Conservation (phyloP, 2,888 invertebrate species). For the Lithophane ornitopus region DNA sequence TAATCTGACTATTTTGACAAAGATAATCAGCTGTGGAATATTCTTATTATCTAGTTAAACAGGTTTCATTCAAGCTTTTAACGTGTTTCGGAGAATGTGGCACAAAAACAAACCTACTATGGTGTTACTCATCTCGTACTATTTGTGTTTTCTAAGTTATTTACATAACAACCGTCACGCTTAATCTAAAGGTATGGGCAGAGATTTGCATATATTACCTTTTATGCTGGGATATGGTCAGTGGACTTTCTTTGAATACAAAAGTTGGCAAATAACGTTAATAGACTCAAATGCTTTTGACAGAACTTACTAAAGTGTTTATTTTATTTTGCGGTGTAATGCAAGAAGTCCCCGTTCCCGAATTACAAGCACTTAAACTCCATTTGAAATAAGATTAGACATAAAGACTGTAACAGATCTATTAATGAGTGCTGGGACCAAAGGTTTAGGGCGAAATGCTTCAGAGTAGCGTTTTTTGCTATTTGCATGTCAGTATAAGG, state of each 20-base stretch:
- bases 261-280: slow-evolving; percentile 4
- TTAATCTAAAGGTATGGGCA: slow-evolving; percentile 11
- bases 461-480: no score
- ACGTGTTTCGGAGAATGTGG: slow-evolving; percentile 61
- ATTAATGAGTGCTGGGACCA: no score
- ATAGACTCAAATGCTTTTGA: not conserved
- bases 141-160: slow-evolving; percentile 57
- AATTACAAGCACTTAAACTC: no score
- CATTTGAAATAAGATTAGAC: no score
- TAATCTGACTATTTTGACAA: slow-evolving; percentile 51
- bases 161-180: slow-evolving; percentile 47
- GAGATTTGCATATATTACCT: slow-evolving; percentile 26
- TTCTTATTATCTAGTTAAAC: slow-evolving; percentile 55
- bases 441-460: no score
- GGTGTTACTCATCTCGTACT: slow-evolving; percentile 56
- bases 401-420: no score
- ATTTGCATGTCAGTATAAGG: no score
- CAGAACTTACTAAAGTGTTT: not conserved
- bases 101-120: slow-evolving; percentile 52
- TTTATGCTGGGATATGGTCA: not conserved
- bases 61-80: slow-evolving; percentile 60
- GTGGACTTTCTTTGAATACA: not conserved
- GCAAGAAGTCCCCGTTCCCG: no score
- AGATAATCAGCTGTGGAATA: slow-evolving; percentile 54
- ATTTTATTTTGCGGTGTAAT: not conserved